Base-by-base conservation (phyloP, 2,888 invertebrate genomes). In the Cacoxenus indagator region DNA sequence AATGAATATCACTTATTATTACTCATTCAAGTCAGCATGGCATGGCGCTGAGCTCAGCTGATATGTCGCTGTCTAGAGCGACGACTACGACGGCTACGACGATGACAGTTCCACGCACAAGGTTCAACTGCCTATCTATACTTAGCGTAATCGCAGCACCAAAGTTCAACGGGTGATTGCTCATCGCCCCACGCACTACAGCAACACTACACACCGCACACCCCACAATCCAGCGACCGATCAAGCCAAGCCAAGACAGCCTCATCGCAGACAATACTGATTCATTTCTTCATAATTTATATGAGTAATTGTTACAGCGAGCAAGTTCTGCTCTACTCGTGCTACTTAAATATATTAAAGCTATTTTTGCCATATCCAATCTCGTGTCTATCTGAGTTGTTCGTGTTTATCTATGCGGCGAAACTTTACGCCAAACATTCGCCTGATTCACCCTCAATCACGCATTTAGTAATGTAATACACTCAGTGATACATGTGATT, bases 171-270 rank as follows among this genome's bases (percentile, higher is more conserved):
- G 19, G 37, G 37, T 37, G 37, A 37, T 14, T 37, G 8, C 37
- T n/a, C n/a, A n/a, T n/a, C n/a, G n/a, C n/a, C 27, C 55, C 67
- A 59, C 51, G 17, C n/a, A 17, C 71, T 69, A 78, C 78, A 79
- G 82, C 82, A 82, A 79, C 82, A 80, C 78, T 82, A 82, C 81
- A 80, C 78, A 82, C 71, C 73, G 75, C 73, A 76, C 67, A 72
- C 70, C 68, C n/a, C 71, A 64, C 70, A 65, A 8, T 11, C 37
- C 9, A 14, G 8, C 37, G 19, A n/a, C 48, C 48, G 6, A 64
- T 2, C 26, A 46, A 64, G n/a, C 17, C 6, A 24, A 22, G 31
- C 37, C 5, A 70, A 48, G 66, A 29, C 57, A 8, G 24, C 22
- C 62, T 54, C 69, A 37, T 61, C 37, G 26, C 24, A 57, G 57